Conservation (phyloP, 2,888 invertebrate genomes). For the Ferdinandea cuprea region DNA sequence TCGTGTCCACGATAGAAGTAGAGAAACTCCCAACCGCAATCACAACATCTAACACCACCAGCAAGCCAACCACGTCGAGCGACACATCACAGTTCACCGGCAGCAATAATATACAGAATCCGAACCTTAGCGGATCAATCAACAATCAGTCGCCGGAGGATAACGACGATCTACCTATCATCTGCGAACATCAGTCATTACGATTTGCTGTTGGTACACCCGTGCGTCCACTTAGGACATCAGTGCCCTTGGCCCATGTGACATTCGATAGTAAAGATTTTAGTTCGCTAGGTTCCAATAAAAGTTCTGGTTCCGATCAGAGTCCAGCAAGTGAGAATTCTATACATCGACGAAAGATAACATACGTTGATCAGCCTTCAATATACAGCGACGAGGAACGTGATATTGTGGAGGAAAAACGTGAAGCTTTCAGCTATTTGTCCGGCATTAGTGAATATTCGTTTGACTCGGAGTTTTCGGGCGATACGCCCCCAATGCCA, state of each 20-base stretch:
- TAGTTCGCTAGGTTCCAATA: slow-evolving; percentile 73
- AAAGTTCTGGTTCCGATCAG: slow-evolving; percentile 77
- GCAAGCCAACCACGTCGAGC: slow-evolving; percentile 18
- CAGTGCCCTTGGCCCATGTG: slow-evolving; percentile 62
- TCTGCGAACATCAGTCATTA: slow-evolving; percentile 73
- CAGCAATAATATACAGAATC: slow-evolving; percentile 75
- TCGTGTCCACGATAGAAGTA: slow-evolving; percentile 47
- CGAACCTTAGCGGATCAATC: slow-evolving; percentile 74
- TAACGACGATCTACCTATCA: slow-evolving; percentile 61
- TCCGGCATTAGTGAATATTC: slow-evolving; percentile 83
- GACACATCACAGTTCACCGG: slow-evolving; percentile 53
- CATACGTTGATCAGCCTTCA: slow-evolving; percentile 85
- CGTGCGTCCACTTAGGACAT: slow-evolving; percentile 78
- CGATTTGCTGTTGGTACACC: slow-evolving; percentile 81
- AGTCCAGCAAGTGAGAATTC: slow-evolving; percentile 82
- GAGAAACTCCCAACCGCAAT: slow-evolving; percentile 49
- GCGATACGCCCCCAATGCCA: slow-evolving; percentile 84
- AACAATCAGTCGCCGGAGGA: slow-evolving; percentile 41
- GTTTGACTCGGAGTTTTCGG: slow-evolving; percentile 84
- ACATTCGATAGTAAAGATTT: slow-evolving; percentile 73
- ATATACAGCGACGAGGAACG: slow-evolving; percentile 84
- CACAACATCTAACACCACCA: slow-evolving; percentile 65
- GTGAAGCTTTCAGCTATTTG: slow-evolving; percentile 78
- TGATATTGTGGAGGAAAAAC: slow-evolving; percentile 81
- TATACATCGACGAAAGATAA: slow-evolving; percentile 83